Conservation (phyloP, 2,888 invertebrate genomes). For the Philhelius pedissequus region DNA sequence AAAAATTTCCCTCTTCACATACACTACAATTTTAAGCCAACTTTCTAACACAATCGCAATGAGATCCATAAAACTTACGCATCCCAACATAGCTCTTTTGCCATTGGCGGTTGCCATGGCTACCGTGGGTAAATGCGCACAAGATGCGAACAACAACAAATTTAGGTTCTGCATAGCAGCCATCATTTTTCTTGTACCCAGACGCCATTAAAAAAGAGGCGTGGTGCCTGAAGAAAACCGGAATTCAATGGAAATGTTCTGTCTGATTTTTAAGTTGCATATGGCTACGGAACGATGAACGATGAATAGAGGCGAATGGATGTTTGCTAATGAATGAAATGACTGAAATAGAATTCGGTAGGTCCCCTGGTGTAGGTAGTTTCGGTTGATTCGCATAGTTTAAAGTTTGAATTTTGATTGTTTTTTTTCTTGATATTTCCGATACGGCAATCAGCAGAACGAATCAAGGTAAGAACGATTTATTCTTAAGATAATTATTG, state of each 20-base stretch:
- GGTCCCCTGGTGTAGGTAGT: slow-evolving; percentile 34
- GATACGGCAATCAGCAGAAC: neutral
- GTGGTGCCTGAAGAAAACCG: slow-evolving; percentile 38
- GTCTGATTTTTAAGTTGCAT: slow-evolving; percentile 19
- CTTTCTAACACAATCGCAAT: slow-evolving; percentile 4
- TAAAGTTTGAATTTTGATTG: slow-evolving; percentile 20
- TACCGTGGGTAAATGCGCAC: slow-evolving; percentile 29
- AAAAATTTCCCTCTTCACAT: slow-evolving; percentile 55
- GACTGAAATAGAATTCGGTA: slow-evolving; percentile 54
- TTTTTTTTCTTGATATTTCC: neutral
- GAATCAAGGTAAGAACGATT: slow-evolving; percentile 43
- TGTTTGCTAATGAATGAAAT: slow-evolving; percentile 29
- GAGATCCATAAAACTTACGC: slow-evolving; percentile 9
- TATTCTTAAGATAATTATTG: slow-evolving; percentile 45
- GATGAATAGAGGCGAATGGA: slow-evolving; percentile 23
- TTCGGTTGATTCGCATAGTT: slow-evolving; percentile 36
- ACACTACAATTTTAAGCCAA: neutral
- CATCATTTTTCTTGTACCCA: slow-evolving; percentile 48
- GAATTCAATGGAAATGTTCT: slow-evolving; percentile 35
- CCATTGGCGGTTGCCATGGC: slow-evolving; percentile 50
- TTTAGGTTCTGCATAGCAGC: slow-evolving; percentile 35
- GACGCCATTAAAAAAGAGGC: slow-evolving; percentile 67
- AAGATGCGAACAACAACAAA: neutral
- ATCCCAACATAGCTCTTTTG: neutral
- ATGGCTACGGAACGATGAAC: slow-evolving; percentile 27